A percentile compares a stretch with the other conserved stretches of the same genome.
Conservation (phyloP, 2,113 vertebrate species). For the Alces alces region DNA sequence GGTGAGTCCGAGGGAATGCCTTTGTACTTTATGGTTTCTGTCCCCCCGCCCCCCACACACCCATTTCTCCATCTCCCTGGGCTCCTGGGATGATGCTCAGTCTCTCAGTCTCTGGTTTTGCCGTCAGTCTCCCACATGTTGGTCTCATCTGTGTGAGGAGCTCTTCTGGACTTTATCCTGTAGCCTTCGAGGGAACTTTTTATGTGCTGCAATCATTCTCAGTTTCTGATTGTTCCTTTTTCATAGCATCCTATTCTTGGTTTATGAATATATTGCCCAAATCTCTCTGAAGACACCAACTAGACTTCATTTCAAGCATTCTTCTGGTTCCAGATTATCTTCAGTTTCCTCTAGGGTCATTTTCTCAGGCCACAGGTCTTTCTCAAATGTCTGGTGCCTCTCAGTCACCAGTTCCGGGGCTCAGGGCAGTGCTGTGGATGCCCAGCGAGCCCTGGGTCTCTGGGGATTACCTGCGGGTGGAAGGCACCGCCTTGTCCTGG, state of each 20-base stretch:
- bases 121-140: background rate
- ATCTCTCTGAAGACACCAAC: background rate
- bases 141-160: background rate
- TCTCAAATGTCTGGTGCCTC: background rate
- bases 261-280: background rate
- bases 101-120: background rate
- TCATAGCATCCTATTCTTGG: background rate
- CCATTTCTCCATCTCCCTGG: background rate
- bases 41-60: fast-evolving
- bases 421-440: background rate
- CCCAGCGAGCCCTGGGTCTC: background rate
- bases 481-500: background rate
- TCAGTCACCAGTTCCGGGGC: background rate
- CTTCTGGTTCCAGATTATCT: background rate
- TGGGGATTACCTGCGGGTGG: background rate
- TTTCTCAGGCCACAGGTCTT: background rate
- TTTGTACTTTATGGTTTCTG: background rate
- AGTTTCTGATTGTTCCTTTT: background rate
- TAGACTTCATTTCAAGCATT: background rate
- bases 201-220: background rate
- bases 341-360: background rate
- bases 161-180: background rate
- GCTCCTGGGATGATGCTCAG: background rate
- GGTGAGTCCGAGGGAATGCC: background rate
- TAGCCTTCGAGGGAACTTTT: background rate